These are phyloP conservation scores for Nymphalis urticae DNA, from an alignment of 2,888 invertebrate genomes.

Conservation along the genomic window DNA sequence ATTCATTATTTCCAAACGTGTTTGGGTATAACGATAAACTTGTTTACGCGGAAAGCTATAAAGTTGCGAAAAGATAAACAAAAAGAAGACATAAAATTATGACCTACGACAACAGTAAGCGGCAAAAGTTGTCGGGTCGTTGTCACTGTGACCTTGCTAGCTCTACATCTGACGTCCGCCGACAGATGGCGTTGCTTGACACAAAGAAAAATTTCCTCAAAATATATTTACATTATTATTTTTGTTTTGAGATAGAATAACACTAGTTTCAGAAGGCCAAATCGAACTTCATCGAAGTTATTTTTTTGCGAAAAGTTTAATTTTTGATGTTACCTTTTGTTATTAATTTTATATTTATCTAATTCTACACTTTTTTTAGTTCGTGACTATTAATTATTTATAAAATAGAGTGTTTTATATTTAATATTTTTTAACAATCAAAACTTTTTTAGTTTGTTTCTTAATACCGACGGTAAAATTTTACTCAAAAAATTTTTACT, in stretches of 20 bases:
- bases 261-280: background rate
- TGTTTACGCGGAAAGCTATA: conserved; percentile 72
- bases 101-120: conserved; percentile 81
- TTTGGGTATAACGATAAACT: conserved; percentile 44
- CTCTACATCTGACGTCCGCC: conserved; percentile 48
- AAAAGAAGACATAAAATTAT: conserved; percentile 82
- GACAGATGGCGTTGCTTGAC: conserved; percentile 64
- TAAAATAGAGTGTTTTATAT: too few relatives aligned
- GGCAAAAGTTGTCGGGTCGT: conserved; percentile 81
- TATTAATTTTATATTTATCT: too few relatives aligned
- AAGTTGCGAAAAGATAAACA: conserved; percentile 81
- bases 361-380: too few relatives aligned
- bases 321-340: too few relatives aligned
- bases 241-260: background rate
- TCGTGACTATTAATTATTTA: too few relatives aligned
- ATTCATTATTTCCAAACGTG: background rate
- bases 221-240: conserved; percentile 13
- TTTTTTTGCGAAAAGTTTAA: too few relatives aligned
- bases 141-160: conserved; percentile 78
- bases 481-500: too few relatives aligned
- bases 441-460: too few relatives aligned
- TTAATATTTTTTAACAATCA: too few relatives aligned
- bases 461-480: too few relatives aligned
- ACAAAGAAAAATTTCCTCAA: conserved; percentile 28
- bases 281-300: too few relatives aligned